Conservation (phyloP, 2,888 invertebrate species). For the Agriopis leucophaearia region DNA sequence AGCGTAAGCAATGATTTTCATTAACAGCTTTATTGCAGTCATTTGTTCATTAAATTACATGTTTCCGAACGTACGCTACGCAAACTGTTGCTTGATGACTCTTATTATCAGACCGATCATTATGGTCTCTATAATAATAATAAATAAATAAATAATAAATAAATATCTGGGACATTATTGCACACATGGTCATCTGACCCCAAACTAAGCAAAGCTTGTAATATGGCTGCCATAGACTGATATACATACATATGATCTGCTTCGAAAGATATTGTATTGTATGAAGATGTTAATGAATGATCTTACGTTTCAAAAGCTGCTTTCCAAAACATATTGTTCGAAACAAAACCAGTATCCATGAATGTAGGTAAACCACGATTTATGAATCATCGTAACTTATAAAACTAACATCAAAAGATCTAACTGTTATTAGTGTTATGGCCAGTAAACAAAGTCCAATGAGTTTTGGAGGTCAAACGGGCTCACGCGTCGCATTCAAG, state of each 20-base stretch:
- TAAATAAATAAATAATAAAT: too few relatives aligned
- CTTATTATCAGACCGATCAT: conserved; percentile 41
- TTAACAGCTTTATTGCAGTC: conserved; percentile 40
- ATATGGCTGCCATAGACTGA: too few relatives aligned
- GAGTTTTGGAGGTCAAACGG: conserved; percentile 54
- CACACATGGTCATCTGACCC: too few relatives aligned
- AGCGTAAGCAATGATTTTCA: conserved; percentile 44
- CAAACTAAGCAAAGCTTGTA: too few relatives aligned
- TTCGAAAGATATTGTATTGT: conserved; percentile 27
- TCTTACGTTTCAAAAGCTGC: conserved; percentile 16
- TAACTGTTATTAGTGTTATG: conserved; percentile 16
- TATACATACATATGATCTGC: too few relatives aligned
- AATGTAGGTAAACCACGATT: conserved; percentile 25
- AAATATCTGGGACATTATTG: too few relatives aligned
- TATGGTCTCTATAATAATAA: conserved; percentile 20
- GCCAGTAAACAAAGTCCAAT: conserved; percentile 38
- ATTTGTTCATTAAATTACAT: conserved; percentile 45
- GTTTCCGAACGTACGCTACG: conserved; percentile 39
- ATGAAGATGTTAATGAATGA: conserved; percentile 14
- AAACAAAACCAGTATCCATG: conserved; percentile 12
- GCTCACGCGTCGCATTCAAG: conserved; percentile 42
- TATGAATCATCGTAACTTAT: conserved; percentile 14
- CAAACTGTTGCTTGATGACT: conserved; percentile 41
- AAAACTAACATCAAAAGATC: conserved; percentile 15
- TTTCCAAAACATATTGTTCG: conserved; percentile 20